Conservation (phyloP, 2,113 vertebrate species). For the Pipa parva region DNA sequence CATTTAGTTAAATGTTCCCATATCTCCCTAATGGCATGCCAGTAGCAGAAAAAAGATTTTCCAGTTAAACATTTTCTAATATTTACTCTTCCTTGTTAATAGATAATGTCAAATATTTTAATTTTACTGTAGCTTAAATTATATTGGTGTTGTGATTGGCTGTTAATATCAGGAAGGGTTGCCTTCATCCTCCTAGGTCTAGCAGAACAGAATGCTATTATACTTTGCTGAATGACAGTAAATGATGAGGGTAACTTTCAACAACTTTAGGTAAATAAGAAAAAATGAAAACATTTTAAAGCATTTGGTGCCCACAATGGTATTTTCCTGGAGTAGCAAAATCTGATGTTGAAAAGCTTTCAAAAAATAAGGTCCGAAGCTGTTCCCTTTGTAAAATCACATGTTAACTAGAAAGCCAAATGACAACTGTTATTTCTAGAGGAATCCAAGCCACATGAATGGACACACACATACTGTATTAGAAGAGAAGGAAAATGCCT, state of each 20-base stretch:
- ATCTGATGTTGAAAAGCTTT: constrained; percentile 16
- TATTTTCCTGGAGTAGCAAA: constrained; percentile 3
- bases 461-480: too few relatives aligned
- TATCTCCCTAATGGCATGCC: too few relatives aligned
- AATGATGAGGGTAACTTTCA: constrained; percentile 16
- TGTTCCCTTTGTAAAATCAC: constrained; percentile 1
- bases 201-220: constrained; percentile 20
- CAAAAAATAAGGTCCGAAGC: not conserved
- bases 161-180: not conserved
- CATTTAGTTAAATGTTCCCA: too few relatives aligned
- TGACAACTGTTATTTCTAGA: not conserved
- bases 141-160: constrained; percentile 11
- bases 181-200: constrained; percentile 2
- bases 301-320: constrained; percentile 9
- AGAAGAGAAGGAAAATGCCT: too few relatives aligned
- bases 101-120: constrained; percentile 34
- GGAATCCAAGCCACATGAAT: not conserved
- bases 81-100: constrained; percentile 2
- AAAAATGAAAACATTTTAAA: constrained; percentile 18
- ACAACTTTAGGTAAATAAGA: constrained; percentile 2
- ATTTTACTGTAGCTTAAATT: constrained; percentile 1
- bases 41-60: too few relatives aligned
- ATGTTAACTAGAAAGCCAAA: not conserved
- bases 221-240: constrained; percentile 22
- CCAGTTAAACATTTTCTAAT: constrained; percentile 3